Evolutionary conservation across 2,113 vertebrate genomes (phyloP).

Genomic region (Crotalus tigris): DNA sequence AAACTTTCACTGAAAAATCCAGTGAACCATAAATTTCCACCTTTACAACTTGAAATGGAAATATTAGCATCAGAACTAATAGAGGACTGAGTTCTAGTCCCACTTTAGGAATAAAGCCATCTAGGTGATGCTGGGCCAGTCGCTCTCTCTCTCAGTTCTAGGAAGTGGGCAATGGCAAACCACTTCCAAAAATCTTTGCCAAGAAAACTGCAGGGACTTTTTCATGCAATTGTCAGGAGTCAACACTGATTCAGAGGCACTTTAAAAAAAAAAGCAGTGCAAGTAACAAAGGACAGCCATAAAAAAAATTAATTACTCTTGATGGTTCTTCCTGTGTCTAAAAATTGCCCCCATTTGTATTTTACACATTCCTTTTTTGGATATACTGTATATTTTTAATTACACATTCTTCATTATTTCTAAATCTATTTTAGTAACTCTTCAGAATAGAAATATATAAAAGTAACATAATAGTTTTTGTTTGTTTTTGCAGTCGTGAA

Average conservation of each 20-base stretch:
- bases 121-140: no score
- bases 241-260: no score
- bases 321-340: background rate
- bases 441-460: background rate
- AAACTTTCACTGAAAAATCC: no score
- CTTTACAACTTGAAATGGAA: background rate
- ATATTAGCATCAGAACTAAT: background rate
- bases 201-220: no score
- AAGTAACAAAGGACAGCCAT: background rate
- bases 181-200: no score
- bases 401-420: background rate
- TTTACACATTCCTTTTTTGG: no score
- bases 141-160: no score
- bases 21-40: no score
- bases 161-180: no score
- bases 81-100: background rate
- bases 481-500: constrained; percentile 79
- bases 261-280: background rate
- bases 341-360: background rate
- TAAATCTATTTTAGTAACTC: background rate
- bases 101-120: no score
- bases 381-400: background rate
- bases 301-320: no score
- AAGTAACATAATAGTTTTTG: background rate
- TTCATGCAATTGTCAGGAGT: no score